Conservation (phyloP, 2,113 vertebrate species). For the Trichomycterus rosablanca region DNA sequence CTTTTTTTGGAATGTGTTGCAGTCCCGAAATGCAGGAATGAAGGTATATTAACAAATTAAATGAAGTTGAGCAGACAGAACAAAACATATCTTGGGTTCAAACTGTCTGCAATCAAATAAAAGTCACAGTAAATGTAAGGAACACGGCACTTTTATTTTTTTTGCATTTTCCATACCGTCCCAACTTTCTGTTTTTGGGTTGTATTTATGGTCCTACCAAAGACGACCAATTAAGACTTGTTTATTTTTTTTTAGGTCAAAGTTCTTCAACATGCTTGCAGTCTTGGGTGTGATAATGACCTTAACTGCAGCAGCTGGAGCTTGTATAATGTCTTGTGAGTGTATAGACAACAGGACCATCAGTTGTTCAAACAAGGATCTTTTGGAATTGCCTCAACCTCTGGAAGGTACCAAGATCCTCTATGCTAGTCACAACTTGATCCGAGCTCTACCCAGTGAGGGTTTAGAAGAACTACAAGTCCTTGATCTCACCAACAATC, state of each 20-base stretch:
- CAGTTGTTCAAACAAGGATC: slow-evolving; percentile 38
- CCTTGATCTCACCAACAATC: slow-evolving; percentile 59
- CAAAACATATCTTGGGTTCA: no score
- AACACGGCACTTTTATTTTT: no score
- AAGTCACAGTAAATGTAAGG: no score
- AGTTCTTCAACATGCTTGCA: slow-evolving; percentile 27
- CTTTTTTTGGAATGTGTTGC: no score
- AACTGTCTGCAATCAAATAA: no score
- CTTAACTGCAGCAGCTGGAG: slow-evolving; percentile 10
- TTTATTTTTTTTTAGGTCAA: slow-evolving; percentile 20
- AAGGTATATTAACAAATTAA: no score
- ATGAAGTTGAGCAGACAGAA: no score
- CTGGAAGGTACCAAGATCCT: slow-evolving; percentile 41
- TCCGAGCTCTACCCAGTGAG: slow-evolving; percentile 45
- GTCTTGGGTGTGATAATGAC: slow-evolving; percentile 14
- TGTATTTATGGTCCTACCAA: neutral
- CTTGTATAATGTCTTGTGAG: slow-evolving; percentile 39
- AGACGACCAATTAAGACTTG: neutral
- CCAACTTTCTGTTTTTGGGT: neutral
- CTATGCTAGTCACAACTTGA: slow-evolving; percentile 51
- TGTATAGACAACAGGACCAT: slow-evolving; percentile 41
- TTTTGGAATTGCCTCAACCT: slow-evolving; percentile 48
- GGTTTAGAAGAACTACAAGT: slow-evolving; percentile 52
- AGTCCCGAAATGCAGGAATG: no score
- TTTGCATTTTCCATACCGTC: no score